Evolutionary conservation across 2,888 invertebrate species (phyloP).

Genomic region (Podotricha telesiphe): DNA sequence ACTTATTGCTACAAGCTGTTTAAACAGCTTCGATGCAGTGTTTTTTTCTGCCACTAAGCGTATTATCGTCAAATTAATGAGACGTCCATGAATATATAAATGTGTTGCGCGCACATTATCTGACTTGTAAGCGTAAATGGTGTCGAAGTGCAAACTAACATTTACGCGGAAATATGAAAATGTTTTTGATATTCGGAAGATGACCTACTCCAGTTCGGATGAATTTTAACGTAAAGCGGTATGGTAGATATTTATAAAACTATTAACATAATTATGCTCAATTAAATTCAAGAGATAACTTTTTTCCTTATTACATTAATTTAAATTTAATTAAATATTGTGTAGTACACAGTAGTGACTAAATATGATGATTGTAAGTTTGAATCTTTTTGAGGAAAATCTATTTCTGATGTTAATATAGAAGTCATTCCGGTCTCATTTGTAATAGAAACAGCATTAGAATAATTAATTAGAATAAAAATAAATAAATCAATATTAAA

Average conservation of each 20-base stretch:
- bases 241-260: background rate
- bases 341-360: too few relatives aligned
- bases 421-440: background rate
- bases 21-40: too few relatives aligned
- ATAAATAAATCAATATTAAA: too few relatives aligned
- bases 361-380: background rate
- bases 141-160: constrained; percentile 15
- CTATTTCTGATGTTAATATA: background rate
- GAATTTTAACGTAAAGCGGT: background rate
- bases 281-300: background rate
- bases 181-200: constrained; percentile 24
- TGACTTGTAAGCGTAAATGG: constrained; percentile 35
- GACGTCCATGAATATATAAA: background rate
- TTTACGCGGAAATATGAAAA: constrained; percentile 29
- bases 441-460: too few relatives aligned
- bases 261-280: background rate
- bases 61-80: background rate
- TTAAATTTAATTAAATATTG: background rate
- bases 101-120: background rate
- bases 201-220: constrained; percentile 27
- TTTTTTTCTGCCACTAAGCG: background rate
- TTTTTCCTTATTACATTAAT: background rate
- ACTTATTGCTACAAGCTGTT: too few relatives aligned
- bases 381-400: background rate
- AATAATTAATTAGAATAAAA: too few relatives aligned